phyloP scores from a whole-genome alignment of 2,113 vertebrate species.

The Rhombomys opimus region DNA sequence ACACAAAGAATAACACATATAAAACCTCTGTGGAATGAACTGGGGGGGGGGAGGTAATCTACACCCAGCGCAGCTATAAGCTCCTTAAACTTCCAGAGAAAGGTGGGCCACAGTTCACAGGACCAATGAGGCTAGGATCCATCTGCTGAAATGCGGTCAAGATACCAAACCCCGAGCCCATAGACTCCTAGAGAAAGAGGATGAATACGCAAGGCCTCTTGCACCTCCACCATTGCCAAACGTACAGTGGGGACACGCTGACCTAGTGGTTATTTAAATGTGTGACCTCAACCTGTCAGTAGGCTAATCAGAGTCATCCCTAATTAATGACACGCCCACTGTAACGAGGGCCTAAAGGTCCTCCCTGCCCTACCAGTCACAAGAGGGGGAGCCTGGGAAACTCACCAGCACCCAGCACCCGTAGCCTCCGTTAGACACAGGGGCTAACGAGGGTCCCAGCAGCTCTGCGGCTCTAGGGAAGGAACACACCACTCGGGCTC shows the following conservation, averaged over 20 bases:
- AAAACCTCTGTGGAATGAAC: conserved; percentile 10
- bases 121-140: too few species aligned
- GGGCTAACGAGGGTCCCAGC: not conserved
- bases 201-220: not conserved
- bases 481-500: not conserved
- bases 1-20: not conserved
- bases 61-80: not conserved
- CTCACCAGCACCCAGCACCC: not conserved
- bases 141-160: not conserved
- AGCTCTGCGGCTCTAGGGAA: not conserved
- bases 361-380: conserved; percentile 55
- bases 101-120: not conserved
- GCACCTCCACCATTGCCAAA: conserved; percentile 37
- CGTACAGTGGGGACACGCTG: conserved; percentile 16
- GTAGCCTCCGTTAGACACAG: not conserved
- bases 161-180: not conserved
- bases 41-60: not conserved
- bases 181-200: not conserved
- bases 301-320: conserved; percentile 48
- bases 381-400: not conserved
- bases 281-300: conserved; percentile 28
- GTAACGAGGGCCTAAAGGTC: conserved; percentile 17
- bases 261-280: conserved; percentile 55
- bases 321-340: conserved; percentile 69
- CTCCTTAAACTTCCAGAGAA: not conserved